Base-by-base conservation (phyloP, 2,797 vertebrate genomes). In the Gymnothorax reevesii region DNA sequence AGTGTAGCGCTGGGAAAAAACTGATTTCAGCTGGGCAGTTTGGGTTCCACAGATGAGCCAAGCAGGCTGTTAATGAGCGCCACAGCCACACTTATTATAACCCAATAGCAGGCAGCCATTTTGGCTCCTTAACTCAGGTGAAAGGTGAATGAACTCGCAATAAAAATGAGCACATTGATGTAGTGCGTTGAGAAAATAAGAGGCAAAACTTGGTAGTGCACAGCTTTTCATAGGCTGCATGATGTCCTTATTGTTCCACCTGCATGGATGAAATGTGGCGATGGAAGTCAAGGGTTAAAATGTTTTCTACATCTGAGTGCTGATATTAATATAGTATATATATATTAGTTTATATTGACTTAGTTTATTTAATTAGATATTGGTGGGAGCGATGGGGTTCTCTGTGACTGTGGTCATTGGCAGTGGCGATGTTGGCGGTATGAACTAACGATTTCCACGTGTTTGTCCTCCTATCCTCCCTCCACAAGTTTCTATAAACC, bases 1-100 rank as follows among this genome's bases (percentile, higher is more conserved):
- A 49, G 60, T 71, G 83, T 88, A 84, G 85, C 69, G 87, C 85
- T 57, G 25, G 91, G 90, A 92, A 92, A 87, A 83, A 20, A 88
- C 89, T 90, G 71, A 85, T 82, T 93, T 92, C 91, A 90, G 91
- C 86, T 66, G 49, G 12, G 8, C 12, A 6, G 52, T 84, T 57
- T 87, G 86, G 85, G 83, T 49, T 75, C 27, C 33, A 71, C 15
- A 57, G 83, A 54, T 82, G 33, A 20, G 42, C 33, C 22, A 60
- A 22, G 82, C 57, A 27, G 66, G 88, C 27, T 57, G 77, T 77
- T 80, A 69, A 80, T 75, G 33, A 73, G 57, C 33, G 77, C 86
- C 77, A 83, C 22, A 73, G 25, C 73, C 57, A 57, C n/a, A 25
- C 75, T 49, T 77, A 77, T 49, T 77, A 20, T 52, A 49, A 17